Evolutionary conservation across 2,797 vertebrate species (phyloP), one percentile per base, ranked within the genome.

Genomic region (Rhinella marina): DNA sequence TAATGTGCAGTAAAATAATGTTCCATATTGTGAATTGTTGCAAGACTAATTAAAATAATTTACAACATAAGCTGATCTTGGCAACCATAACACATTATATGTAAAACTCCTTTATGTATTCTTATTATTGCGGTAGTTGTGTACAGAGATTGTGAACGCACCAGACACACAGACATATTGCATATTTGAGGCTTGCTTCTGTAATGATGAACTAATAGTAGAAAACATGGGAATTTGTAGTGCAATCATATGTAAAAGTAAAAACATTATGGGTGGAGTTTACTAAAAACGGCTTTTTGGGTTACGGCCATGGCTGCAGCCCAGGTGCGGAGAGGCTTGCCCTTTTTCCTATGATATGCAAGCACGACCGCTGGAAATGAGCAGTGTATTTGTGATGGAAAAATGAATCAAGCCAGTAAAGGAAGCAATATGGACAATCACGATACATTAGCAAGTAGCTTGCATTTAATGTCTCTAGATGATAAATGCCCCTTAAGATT

Each of bases 1-100:
- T 76, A 52, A 76, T 76, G 73, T 76, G 73, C n/a, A 76, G 21
- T 5, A 11, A 76, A 21, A 21, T n/a, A 76, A 76, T 76, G 41
- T 52, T 76, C 73, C 48, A n/a, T 76, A 50, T n/a, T 52, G 41
- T 11, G 73, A 76, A 23, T 76, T 3, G 10, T n/a, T 21, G 32
- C 21, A 76, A 76, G 48, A 76, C 48, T 52, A 52, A 76, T 76
- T 76, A 50, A 52, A n/a, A 76, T 76, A 76, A 76, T 76, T 76
- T 12, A 48, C 21, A 52, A 52, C 73, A 76, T 25, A 76, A 50
- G 48, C 73, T 23, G 48, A 50, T 6, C 48, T 50, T 76, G 73
- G 41, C 32, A 48, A 50, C 10, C 8, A 19, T 41, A 7, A 19
- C 70, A 41, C 29, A 52, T 50, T 7, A n/a, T 48, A 23, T 48